Evolutionary conservation across 2,113 vertebrate species (phyloP), one percentile per base, ranked within the genome.

Genomic region (Cyanistes caeruleus): DNA sequence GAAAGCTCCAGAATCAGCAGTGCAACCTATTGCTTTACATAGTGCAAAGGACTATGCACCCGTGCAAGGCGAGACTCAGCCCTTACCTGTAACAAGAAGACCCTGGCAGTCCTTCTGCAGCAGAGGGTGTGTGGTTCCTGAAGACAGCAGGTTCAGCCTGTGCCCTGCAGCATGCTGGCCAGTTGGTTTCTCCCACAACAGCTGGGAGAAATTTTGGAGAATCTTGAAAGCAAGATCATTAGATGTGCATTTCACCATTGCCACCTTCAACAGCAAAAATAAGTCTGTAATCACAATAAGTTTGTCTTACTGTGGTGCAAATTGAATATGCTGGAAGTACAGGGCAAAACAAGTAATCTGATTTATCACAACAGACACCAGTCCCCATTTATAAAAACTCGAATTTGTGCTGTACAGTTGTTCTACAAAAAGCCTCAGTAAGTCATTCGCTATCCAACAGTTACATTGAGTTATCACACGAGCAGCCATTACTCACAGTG

Each of bases 401-500:
- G 82, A 60, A 83, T 94, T 85, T 77, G 75, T 83, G 82, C 70
- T 52, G 64, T 52, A 68, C 49, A 63, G 20, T 44, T 19, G 73
- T 69, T 93, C 24, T 10, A 70, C 70, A 89, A 56, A 81, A 53
- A 91, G 70, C 64, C 41, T 60, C 24, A 0, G 35, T 68, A 95
- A 96, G 78, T 89, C 75, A 92, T 78, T 95, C 3, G 3, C 84
- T 73, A 69, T 81, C 70, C 77, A 65, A 16, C 17, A 82, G 70
- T 28, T 93, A 64, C 81, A 89, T 52, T 84, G 89, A 94, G 95
- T 94, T 95, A 95, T 74, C 85, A 77, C 73, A 95, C 11, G 18
- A 94, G 91, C 92, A 93, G 78, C 59, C 82, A 46, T 96, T 93
- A 92, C 55, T 97, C 97, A 96, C 49, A 62, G 83, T 79, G 87